Conservation (phyloP, 2,888 invertebrate genomes). For the Ormyrus nitidulus region DNA sequence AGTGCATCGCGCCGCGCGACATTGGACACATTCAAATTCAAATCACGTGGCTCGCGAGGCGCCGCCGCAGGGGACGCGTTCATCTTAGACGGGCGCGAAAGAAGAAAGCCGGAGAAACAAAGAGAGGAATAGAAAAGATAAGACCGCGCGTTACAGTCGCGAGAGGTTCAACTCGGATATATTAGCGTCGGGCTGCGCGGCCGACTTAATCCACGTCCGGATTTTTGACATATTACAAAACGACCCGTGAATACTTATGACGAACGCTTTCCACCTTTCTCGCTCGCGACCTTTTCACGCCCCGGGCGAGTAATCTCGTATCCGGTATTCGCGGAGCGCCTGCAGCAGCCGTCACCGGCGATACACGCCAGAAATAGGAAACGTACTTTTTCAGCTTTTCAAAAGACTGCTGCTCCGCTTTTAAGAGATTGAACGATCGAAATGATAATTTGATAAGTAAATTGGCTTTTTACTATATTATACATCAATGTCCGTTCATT, state of each 20-base stretch:
- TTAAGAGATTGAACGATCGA: neutral
- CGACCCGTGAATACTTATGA: slow-evolving; percentile 64
- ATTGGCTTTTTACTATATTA: neutral
- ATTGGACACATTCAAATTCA: slow-evolving; percentile 36
- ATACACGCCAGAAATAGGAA: neutral
- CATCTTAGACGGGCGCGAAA: slow-evolving; percentile 13
- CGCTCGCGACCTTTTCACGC: slow-evolving; percentile 49
- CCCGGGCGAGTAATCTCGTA: slow-evolving; percentile 22
- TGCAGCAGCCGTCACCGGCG: neutral
- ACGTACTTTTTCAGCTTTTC: neutral
- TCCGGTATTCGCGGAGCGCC: neutral
- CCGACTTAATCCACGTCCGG: slow-evolving; percentile 63
- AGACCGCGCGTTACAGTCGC: slow-evolving; percentile 38
- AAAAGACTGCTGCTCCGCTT: neutral
- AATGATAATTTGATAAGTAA: neutral
- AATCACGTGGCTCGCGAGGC: slow-evolving; percentile 13
- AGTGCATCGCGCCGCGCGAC: neutral
- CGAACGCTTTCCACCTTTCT: slow-evolving; percentile 53
- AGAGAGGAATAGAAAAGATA: slow-evolving; percentile 30
- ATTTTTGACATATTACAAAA: slow-evolving; percentile 66
- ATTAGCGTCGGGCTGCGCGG: slow-evolving; percentile 56
- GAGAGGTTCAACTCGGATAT: slow-evolving; percentile 53
- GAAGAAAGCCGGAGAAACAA: neutral
- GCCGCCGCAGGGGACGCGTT: slow-evolving; percentile 30
- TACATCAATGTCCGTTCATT: neutral